Conservation (phyloP, 2,888 invertebrate species). For the Melanostoma scalare region DNA sequence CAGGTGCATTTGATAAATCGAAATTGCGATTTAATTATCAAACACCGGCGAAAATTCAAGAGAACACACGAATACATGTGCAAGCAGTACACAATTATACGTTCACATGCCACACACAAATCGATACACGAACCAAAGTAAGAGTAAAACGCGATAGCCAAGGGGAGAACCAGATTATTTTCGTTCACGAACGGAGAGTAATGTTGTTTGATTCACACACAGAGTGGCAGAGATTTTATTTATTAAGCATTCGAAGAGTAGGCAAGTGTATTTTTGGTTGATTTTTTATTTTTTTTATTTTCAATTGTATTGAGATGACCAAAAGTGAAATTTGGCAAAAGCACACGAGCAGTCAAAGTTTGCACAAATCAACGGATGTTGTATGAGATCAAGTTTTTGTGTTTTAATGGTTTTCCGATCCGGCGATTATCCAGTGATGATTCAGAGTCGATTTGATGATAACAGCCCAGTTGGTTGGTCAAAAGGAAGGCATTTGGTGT, state of each 20-base stretch:
- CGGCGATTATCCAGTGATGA: conserved; percentile 47
- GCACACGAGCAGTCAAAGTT: conserved; percentile 52
- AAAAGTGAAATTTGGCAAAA: conserved; percentile 49
- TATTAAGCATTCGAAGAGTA: conserved; percentile 42
- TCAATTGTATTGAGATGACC: conserved; percentile 29
- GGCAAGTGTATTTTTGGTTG: conserved; percentile 57
- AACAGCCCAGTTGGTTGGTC: conserved; percentile 55
- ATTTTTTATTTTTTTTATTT: conserved; percentile 47
- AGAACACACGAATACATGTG: conserved; percentile 58
- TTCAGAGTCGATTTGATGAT: conserved; percentile 9
- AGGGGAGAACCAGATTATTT: conserved; percentile 62
- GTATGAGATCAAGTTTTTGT: conserved; percentile 13
- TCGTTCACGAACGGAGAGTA: conserved; percentile 25
- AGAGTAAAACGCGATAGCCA: conserved; percentile 65
- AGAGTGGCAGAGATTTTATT: conserved; percentile 37
- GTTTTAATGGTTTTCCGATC: conserved; percentile 15
- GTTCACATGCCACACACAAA: conserved; percentile 50
- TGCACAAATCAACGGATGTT: conserved; percentile 59
- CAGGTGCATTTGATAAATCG: conserved; percentile 62
- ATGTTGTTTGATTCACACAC: conserved; percentile 12
- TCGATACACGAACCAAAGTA: conserved; percentile 55
- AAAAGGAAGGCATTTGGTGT: conserved; percentile 33
- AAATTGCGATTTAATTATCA: conserved; percentile 57
- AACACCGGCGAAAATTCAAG: conserved; percentile 67
- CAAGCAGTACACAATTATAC: conserved; percentile 60